phyloP scores from a whole-genome alignment of 2,113 vertebrate species.

The Cromileptes altivelis region DNA sequence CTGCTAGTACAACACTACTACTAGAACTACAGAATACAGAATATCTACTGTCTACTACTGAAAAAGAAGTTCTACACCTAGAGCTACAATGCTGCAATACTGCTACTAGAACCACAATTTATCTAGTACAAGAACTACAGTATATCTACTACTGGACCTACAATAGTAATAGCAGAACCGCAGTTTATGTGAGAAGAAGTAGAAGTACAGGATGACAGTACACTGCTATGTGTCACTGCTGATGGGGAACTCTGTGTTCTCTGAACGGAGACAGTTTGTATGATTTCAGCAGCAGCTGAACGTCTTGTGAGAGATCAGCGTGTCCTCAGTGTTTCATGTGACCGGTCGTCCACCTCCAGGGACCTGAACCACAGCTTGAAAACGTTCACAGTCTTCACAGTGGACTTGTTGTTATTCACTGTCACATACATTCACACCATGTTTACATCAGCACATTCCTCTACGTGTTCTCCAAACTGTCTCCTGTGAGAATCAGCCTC shows the following conservation, averaged over 20 bases:
- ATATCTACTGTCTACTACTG: too few species aligned
- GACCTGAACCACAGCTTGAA: not conserved
- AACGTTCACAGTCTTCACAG: not conserved
- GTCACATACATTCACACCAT: not conserved
- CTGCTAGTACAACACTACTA: too few species aligned
- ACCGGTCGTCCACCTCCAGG: not conserved
- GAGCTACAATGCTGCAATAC: too few species aligned
- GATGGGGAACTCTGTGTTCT: too few species aligned
- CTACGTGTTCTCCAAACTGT: too few species aligned
- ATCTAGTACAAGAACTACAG: too few species aligned
- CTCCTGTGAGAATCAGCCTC: too few species aligned
- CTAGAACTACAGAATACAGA: not conserved
- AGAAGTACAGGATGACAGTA: too few species aligned
- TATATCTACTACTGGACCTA: not conserved
- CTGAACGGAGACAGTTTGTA: too few species aligned
- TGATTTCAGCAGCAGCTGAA: not conserved
- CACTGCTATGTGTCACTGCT: too few species aligned
- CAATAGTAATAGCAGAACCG: not conserved
- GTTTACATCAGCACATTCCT: not conserved
- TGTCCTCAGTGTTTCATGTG: conserved; percentile 15
- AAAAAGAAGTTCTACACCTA: too few species aligned
- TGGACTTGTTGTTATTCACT: not conserved
- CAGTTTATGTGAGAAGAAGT: not conserved
- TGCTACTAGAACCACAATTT: not conserved
- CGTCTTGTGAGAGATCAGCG: not conserved